phyloP scores from a whole-genome alignment of 2,113 vertebrate genomes.

The Tragulus kanchil region DNA sequence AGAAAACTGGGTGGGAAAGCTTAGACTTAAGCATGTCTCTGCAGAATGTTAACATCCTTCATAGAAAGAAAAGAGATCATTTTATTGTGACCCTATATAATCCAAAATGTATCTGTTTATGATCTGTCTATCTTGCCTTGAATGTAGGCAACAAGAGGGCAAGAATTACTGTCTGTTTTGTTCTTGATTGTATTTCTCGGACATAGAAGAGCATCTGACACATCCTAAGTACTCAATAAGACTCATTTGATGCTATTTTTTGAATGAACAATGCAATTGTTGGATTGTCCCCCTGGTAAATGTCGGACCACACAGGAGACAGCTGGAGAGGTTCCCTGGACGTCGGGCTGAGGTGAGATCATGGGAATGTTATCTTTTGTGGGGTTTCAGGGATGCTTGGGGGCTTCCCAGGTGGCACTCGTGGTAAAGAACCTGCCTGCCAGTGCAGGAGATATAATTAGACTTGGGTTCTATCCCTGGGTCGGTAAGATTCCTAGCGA shows the following conservation, averaged over 20 bases:
- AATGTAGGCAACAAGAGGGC: neutral
- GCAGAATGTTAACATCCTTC: neutral
- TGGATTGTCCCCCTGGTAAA: neutral
- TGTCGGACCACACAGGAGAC: neutral
- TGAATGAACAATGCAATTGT: neutral
- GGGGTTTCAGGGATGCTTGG: neutral
- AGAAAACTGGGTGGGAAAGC: neutral
- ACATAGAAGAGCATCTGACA: neutral
- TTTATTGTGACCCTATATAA: fast-evolving
- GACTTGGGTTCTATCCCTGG: fast-evolving
- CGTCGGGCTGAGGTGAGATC: neutral
- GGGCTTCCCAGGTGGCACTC: neutral
- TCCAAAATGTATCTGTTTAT: neutral
- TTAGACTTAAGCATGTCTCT: neutral
- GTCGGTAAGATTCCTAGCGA: neutral
- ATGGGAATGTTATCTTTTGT: neutral
- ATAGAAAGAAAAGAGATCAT: neutral
- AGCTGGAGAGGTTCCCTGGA: neutral
- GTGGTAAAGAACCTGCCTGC: neutral
- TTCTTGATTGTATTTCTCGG: neutral
- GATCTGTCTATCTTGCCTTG: neutral
- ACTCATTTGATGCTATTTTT: neutral
- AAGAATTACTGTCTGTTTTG: neutral
- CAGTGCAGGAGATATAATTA: neutral
- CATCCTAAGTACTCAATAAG: neutral